A percentile compares a stretch with the other conserved stretches of the same genome.
phyloP scores from a whole-genome alignment of 1,140 invertebrate genomes.

The Zelostemma sp. region DNA sequence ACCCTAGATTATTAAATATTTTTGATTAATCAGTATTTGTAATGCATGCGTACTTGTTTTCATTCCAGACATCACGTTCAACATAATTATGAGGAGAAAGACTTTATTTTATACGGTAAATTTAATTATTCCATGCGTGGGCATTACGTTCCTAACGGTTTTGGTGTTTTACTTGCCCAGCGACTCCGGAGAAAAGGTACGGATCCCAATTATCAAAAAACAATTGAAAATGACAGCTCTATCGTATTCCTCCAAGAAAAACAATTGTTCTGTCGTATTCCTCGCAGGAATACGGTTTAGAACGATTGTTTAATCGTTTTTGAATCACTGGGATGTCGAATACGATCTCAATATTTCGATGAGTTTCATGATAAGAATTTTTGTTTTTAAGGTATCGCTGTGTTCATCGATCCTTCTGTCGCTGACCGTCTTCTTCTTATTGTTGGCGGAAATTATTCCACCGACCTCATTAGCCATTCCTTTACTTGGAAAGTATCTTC shows the following conservation, averaged over 20 bases:
- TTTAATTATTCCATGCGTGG: constrained; percentile 91
- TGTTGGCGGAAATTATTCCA: constrained; percentile 97
- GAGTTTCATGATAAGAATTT: not conserved
- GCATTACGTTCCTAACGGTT: constrained; percentile 93
- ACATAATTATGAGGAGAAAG: constrained; percentile 93
- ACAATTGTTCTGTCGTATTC: too few relatives aligned
- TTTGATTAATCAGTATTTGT: too few relatives aligned
- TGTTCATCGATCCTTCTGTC: constrained; percentile 99
- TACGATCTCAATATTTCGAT: constrained; percentile 7
- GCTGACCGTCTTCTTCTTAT: constrained; percentile 97
- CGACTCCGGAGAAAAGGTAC: constrained; percentile 93
- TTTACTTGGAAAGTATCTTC: constrained; percentile 94
- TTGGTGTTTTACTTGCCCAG: constrained; percentile 96
- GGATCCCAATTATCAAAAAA: not conserved
- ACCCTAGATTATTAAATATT: too few relatives aligned
- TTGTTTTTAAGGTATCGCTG: constrained; percentile 79
- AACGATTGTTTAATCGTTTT: too few relatives aligned
- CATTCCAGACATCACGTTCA: constrained; percentile 92
- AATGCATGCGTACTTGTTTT: not conserved
- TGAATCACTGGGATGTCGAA: too few relatives aligned
- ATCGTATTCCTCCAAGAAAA: too few relatives aligned
- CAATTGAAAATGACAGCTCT: too few relatives aligned
- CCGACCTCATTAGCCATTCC: constrained; percentile 97
- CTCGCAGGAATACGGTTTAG: too few relatives aligned
- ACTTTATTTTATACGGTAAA: constrained; percentile 94